These are phyloP conservation scores for Sylvia borin DNA, from an alignment of 2,797 vertebrate genomes.

Conservation along the genomic window DNA sequence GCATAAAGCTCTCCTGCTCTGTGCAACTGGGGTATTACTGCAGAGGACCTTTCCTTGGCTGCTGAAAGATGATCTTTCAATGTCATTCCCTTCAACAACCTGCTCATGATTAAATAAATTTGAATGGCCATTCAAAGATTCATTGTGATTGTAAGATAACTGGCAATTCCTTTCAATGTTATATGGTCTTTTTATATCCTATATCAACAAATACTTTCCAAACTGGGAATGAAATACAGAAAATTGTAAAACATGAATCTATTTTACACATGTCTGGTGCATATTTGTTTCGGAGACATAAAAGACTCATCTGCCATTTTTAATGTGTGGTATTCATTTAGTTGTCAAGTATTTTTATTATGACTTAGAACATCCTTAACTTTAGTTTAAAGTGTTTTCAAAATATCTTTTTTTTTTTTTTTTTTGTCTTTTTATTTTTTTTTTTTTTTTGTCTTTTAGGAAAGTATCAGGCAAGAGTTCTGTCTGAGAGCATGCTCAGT, in stretches of 20 bases:
- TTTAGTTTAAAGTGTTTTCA: background rate
- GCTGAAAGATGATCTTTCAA: background rate
- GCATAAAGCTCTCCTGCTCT: background rate
- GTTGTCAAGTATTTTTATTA: background rate
- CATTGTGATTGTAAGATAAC: background rate
- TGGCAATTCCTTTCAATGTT: background rate
- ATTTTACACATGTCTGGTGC: background rate
- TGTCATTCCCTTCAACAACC: background rate
- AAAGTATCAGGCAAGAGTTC: constrained; percentile 91
- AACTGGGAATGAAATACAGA: background rate
- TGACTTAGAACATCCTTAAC: background rate
- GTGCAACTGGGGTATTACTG: background rate
- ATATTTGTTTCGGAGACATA: background rate
- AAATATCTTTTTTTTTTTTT: background rate
- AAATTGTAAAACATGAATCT: background rate
- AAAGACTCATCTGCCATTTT: background rate
- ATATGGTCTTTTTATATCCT: background rate
- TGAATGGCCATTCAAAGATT: background rate
- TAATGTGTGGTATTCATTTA: background rate
- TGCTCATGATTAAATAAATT: background rate
- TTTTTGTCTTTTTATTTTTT: too few species aligned
- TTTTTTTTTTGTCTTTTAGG: constrained; percentile 76
- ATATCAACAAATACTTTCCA: background rate
- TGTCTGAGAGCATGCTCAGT: constrained; percentile 90
- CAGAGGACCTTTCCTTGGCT: background rate